phyloP scores from a whole-genome alignment of 2,113 vertebrate species.

The Chamaetylas fuelleborni region DNA sequence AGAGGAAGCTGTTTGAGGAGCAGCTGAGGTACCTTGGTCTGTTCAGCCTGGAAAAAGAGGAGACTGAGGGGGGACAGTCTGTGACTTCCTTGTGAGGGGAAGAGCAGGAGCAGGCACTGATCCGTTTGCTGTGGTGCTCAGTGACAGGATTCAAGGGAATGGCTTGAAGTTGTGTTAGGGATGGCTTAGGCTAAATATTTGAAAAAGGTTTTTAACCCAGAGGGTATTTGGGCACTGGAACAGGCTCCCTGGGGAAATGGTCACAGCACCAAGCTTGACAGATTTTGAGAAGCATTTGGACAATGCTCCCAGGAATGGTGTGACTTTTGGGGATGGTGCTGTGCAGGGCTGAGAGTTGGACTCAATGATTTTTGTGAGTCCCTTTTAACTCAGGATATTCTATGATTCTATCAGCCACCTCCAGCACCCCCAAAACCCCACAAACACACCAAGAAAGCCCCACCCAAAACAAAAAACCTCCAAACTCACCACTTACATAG shows the following conservation, averaged over 20 bases:
- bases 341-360: not conserved
- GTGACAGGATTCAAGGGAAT: not conserved
- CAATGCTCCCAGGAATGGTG: not conserved
- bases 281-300: rapidly evolving
- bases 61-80: not conserved
- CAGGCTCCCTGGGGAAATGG: not conserved
- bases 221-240: not conserved
- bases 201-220: not conserved
- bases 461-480: not conserved
- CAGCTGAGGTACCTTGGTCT: not conserved
- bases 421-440: not conserved
- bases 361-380: not conserved
- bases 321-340: not conserved
- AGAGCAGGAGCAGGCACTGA: not conserved
- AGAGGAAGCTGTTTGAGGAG: rapidly evolving
- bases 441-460: too few relatives aligned
- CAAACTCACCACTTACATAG: not conserved
- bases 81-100: rapidly evolving
- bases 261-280: not conserved
- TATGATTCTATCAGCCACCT: rapidly evolving
- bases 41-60: not conserved
- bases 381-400: not conserved
- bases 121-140: rapidly evolving
- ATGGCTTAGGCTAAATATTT: not conserved
- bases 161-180: not conserved